Conservation (phyloP, 2,797 vertebrate species). For the Perodicticus potto region DNA sequence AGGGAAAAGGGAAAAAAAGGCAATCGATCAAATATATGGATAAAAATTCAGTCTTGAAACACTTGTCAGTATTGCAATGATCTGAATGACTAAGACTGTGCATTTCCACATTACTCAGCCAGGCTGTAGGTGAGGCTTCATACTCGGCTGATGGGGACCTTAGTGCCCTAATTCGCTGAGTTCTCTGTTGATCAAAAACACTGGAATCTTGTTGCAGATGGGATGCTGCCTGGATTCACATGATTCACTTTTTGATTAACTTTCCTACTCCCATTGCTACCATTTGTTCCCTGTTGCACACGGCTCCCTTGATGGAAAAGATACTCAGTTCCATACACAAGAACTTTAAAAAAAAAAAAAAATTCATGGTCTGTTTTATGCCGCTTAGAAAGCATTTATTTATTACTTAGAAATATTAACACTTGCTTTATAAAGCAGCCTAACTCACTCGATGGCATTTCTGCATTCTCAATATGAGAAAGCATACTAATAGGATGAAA, state of each 20-base stretch:
- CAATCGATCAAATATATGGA: neutral
- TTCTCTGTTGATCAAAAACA: conserved; percentile 81
- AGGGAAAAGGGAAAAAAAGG: neutral
- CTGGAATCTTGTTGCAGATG: conserved; percentile 69
- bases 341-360: neutral
- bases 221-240: conserved; percentile 83
- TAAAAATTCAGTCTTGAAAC: neutral
- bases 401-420: conserved; percentile 53
- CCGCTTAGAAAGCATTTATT: conserved; percentile 45
- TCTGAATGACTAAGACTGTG: neutral
- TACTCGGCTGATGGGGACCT: conserved; percentile 50
- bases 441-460: conserved; percentile 44
- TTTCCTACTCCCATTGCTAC: conserved; percentile 80
- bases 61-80: neutral
- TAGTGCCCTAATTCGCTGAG: conserved; percentile 1
- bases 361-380: neutral
- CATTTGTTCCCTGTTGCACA: conserved; percentile 58
- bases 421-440: conserved; percentile 11
- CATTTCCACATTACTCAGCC: neutral
- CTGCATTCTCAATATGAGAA: neutral
- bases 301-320: conserved; percentile 28
- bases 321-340: conserved; percentile 51
- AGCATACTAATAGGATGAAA: conserved; percentile 9
- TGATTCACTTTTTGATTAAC: conserved; percentile 87
- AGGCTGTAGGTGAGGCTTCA: neutral